Evolutionary conservation across 2,888 invertebrate genomes (phyloP).

Genomic region (Drosophila infuscata): DNA sequence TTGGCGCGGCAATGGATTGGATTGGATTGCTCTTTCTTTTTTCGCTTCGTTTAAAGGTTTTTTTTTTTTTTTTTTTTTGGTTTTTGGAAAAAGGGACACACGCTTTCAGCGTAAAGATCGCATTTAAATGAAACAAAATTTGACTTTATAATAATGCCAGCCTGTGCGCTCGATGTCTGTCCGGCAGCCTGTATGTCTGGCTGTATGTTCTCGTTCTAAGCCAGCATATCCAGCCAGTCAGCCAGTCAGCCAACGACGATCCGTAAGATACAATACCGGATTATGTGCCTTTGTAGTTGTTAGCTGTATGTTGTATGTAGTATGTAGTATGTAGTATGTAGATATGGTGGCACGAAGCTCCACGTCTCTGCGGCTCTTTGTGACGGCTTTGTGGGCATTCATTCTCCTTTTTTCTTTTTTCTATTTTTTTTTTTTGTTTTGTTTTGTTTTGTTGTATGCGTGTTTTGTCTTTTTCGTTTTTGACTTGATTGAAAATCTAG

Average conservation of each 20-base stretch:
- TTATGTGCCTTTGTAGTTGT: constrained; percentile 67
- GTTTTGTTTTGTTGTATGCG: constrained; percentile 48
- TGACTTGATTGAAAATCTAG: constrained; percentile 83
- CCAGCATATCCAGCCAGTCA: constrained; percentile 71
- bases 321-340: constrained; percentile 70
- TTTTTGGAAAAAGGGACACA: constrained; percentile 78
- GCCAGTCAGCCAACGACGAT: constrained; percentile 60
- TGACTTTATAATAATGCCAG: constrained; percentile 82
- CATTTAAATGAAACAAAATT: constrained; percentile 82
- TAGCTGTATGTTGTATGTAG: constrained; percentile 67
- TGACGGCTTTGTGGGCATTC: constrained; percentile 71
- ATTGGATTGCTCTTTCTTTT: constrained; percentile 38
- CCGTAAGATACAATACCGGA: constrained; percentile 81
- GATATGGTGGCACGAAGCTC: constrained; percentile 77
- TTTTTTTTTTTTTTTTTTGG: constrained; percentile 10
- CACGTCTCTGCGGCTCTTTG: constrained; percentile 70
- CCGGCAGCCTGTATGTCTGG: constrained; percentile 28
- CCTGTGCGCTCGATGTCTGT: constrained; percentile 42
- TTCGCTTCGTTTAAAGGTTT: constrained; percentile 25
- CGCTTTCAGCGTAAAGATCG: constrained; percentile 81
- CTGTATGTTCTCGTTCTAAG: constrained; percentile 57
- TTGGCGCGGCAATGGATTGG: constrained; percentile 49
- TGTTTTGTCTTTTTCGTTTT: constrained; percentile 63
- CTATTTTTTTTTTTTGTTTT: background rate
- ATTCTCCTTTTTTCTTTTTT: constrained; percentile 45